Conservation (phyloP, 2,888 invertebrate species). For the Metopia argyrocephala region DNA sequence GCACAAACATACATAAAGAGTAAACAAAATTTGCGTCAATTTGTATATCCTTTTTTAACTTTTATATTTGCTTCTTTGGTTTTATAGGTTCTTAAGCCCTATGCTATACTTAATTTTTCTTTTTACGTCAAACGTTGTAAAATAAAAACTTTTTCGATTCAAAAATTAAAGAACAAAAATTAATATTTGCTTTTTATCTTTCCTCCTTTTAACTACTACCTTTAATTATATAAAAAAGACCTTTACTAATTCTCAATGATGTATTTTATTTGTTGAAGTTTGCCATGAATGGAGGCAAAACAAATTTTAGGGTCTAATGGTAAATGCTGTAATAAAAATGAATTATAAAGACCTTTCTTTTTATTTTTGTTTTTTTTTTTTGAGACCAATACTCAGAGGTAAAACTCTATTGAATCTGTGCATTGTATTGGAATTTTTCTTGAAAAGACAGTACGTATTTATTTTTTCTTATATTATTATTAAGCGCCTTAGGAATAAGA, state of each 20-base stretch:
- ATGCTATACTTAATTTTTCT: background rate
- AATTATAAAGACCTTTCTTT: background rate
- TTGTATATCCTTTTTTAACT: background rate
- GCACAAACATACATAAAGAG: too few relatives aligned
- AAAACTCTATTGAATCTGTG: too few relatives aligned
- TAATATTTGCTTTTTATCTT: background rate
- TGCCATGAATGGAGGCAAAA: background rate
- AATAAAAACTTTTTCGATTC: conserved; percentile 6
- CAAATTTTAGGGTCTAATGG: conserved; percentile 11
- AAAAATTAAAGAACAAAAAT: conserved; percentile 19
- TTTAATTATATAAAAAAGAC: too few relatives aligned
- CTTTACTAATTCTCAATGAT: background rate
- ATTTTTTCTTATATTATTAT: too few relatives aligned
- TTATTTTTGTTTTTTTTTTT: too few relatives aligned
- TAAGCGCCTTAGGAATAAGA: too few relatives aligned
- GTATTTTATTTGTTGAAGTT: background rate
- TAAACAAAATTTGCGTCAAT: too few relatives aligned
- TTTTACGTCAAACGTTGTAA: conserved; percentile 11
- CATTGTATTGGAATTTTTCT: too few relatives aligned
- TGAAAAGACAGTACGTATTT: too few relatives aligned
- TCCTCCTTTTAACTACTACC: background rate
- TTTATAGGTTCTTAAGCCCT: background rate
- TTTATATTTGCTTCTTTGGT: background rate
- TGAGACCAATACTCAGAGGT: too few relatives aligned
- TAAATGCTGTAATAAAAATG: background rate